Conservation (phyloP, 53 echinoderm and acorn worm genomes). For the Patiria pectinifera region DNA sequence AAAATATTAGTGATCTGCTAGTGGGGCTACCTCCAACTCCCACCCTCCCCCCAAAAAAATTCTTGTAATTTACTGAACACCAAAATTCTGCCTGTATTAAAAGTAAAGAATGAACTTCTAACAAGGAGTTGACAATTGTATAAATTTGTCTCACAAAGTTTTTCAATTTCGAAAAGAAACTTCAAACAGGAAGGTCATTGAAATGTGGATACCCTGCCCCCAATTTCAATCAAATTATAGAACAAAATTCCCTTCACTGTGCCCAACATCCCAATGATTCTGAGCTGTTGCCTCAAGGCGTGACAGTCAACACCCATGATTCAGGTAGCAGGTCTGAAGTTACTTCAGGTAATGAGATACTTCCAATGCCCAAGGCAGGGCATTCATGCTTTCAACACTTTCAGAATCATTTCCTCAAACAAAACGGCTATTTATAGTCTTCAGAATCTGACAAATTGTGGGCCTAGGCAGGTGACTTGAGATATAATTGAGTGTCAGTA, state of each 20-base stretch:
- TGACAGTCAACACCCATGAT: conserved; percentile 37
- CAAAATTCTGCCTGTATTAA: too few species aligned
- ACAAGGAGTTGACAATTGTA: too few species aligned
- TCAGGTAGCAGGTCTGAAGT: conserved; percentile 14
- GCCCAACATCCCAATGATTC: not conserved
- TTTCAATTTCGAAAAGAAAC: too few species aligned
- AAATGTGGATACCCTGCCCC: too few species aligned
- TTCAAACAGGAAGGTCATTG: too few species aligned
- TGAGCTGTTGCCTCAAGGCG: conserved; percentile 12
- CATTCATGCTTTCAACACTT: conserved; percentile 23
- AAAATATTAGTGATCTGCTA: too few species aligned
- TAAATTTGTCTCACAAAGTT: too few species aligned
- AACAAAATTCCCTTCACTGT: not conserved
- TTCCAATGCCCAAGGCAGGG: conserved; percentile 42
- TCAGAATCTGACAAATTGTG: conserved; percentile 34
- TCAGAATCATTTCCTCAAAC: conserved; percentile 1
- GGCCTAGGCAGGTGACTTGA: conserved; percentile 28
- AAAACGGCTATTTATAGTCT: conserved; percentile 15
- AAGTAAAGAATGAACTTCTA: too few species aligned
- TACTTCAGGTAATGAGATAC: conserved; percentile 55
- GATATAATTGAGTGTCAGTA: not conserved
- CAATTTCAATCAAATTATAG: not conserved
- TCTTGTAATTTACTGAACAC: too few species aligned
- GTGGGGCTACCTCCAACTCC: too few species aligned
- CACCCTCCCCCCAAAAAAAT: too few species aligned